These are phyloP conservation scores for Hartigia nigra DNA, from an alignment of 2,888 invertebrate species.

Conservation along the genomic window DNA sequence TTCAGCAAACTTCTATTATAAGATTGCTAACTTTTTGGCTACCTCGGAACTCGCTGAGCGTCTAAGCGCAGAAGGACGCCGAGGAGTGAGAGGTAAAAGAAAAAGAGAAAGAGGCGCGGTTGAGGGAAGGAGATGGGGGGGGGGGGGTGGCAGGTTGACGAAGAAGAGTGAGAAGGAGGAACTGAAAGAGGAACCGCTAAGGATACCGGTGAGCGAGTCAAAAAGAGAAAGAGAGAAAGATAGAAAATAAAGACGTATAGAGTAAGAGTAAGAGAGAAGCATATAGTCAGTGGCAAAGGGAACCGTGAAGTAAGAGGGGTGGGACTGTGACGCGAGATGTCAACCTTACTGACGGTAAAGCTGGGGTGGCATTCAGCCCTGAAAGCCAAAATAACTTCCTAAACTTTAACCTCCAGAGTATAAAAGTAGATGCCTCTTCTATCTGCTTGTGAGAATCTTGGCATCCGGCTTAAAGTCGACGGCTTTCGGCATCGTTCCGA, in stretches of 20 bases:
- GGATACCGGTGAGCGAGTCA: constrained; percentile 4
- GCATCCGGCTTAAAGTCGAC: constrained; percentile 42
- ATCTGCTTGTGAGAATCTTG: constrained; percentile 54
- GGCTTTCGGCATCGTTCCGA: constrained; percentile 37
- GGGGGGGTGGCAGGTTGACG: background rate
- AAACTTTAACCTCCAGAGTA: constrained; percentile 58
- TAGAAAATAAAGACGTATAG: constrained; percentile 23
- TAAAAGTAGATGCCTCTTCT: constrained; percentile 57
- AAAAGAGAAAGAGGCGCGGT: constrained; percentile 20
- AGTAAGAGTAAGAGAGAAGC: background rate
- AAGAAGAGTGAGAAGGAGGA: constrained; percentile 18
- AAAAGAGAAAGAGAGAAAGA: constrained; percentile 24
- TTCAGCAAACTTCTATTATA: constrained; percentile 58
- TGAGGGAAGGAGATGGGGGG: constrained; percentile 16
- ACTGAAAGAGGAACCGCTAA: constrained; percentile 20
- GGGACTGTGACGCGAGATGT: constrained; percentile 53
- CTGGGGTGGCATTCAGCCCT: constrained; percentile 30
- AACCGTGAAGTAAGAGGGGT: constrained; percentile 33
- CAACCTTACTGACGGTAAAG: constrained; percentile 44
- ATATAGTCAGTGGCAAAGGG: background rate
- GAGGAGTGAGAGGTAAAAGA: constrained; percentile 24
- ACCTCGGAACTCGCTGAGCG: constrained; percentile 25
- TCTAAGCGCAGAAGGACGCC: constrained; percentile 26
- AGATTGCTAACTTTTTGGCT: constrained; percentile 53
- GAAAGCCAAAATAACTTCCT: constrained; percentile 61